Base-by-base conservation (phyloP, 1,140 invertebrate species). In the Zaprionus lachaisei region DNA sequence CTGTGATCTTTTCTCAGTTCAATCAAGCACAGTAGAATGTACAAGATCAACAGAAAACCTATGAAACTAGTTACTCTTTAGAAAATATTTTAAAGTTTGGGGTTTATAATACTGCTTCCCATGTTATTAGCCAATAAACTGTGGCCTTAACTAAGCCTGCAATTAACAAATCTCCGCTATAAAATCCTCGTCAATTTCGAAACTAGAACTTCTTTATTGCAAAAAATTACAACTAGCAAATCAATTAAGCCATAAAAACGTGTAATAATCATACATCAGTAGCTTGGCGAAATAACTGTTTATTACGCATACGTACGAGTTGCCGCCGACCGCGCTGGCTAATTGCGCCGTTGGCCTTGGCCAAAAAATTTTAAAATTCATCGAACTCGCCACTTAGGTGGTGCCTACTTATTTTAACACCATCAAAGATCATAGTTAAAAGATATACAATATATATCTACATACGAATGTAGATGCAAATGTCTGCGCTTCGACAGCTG, bases 321-420 rank as follows among this genome's bases (percentile, higher is more conserved):
- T 38, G 58, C 41, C 37, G 14, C 72, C 51, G 31, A 74, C 70
- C 37, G 37, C 2, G 37, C 44, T 47, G 51, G 67, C 63, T 87
- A 89, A 89, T 89, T 89, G 78, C 64, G 75, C 72, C 44, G 84
- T 77, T 84, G 84, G 81, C 84, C 84, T 84, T 89, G 81, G 75
- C 72, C 74, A 74, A 65, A 51, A 83, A 80, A 80, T 70, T 80
- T 69, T 80, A 79, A 87, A 78, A 86, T 77, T 71, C 83, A 81
- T 87, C 84, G 84, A 89, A 89, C 84, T 89, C 81, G 55, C 60
- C 51, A 63, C 76, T 81, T 60, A 89, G 41, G 26, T 66, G 56
- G 79, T 74, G 67, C 77, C 65, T 54, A 70, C 64, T 51, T 51
- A 77, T 71, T 58, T 28, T 51, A 51, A 51, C 47, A 51, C 47